A percentile compares a stretch with the other conserved stretches of the same genome.
These are phyloP conservation scores for Drosophila suboccidentalis DNA, from an alignment of 2,888 invertebrate genomes.

Conservation along the genomic window DNA sequence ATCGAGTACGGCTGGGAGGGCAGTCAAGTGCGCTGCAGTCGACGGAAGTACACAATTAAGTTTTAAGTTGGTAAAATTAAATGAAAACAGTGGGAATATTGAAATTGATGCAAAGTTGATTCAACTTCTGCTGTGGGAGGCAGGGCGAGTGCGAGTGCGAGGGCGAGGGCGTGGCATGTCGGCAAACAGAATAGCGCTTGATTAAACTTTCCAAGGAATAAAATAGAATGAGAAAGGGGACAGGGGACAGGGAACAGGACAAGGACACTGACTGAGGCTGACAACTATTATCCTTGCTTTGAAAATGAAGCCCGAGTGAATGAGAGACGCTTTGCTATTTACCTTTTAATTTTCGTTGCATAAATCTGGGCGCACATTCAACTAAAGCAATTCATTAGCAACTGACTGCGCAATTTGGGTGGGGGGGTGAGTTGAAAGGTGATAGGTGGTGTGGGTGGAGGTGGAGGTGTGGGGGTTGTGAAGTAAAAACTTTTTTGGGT, in stretches of 20 bases:
- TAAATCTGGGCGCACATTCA: constrained; percentile 70
- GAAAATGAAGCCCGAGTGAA: constrained; percentile 24
- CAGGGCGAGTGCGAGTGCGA: constrained; percentile 31
- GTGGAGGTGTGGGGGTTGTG: not conserved
- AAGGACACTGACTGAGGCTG: constrained; percentile 28
- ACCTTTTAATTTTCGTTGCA: constrained; percentile 77
- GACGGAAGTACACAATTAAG: constrained; percentile 78
- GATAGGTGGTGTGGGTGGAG: not conserved
- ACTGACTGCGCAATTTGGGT: constrained; percentile 23
- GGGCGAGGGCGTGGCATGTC: constrained; percentile 31
- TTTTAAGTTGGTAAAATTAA: constrained; percentile 80
- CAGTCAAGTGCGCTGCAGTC: constrained; percentile 45
- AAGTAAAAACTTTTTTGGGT: constrained; percentile 56
- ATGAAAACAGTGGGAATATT: constrained; percentile 81
- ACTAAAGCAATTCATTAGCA: constrained; percentile 76
- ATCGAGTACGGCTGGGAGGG: constrained; percentile 3
- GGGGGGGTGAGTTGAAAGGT: not conserved
- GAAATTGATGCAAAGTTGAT: constrained; percentile 82
- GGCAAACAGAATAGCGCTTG: constrained; percentile 75
- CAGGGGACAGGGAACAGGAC: not conserved
- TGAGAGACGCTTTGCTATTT: constrained; percentile 61
- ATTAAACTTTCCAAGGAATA: constrained; percentile 64
- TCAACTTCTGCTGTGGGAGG: constrained; percentile 35
- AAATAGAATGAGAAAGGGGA: not conserved
- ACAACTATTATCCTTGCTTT: constrained; percentile 61